Evolutionary conservation across 2,888 invertebrate genomes (phyloP), one percentile per base, ranked within the genome.

Genomic region (Napeogenes inachia): DNA sequence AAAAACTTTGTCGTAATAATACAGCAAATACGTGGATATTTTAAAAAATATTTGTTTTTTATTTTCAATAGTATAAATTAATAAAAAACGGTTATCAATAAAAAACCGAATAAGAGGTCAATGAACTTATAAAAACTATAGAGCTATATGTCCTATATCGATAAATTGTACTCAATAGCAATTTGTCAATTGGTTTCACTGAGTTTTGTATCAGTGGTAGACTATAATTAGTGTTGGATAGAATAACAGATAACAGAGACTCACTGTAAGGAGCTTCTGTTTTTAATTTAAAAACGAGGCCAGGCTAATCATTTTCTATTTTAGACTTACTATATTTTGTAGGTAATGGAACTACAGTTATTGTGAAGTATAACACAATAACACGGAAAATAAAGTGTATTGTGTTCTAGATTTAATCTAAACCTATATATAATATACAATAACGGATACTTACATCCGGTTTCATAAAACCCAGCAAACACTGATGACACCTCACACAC

Each of bases 111-210:
- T 0, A 21, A 21, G 30, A 50, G 21, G 50, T 50, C 50, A n/a
- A 8, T 50, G 50, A 30, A 21, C 50, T 30, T 12, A 21, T 42
- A 50, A 50, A 47, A 50, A 50, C 50, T 50, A 50, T 30, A n/a
- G 30, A 30, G 50, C 30, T 50, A 42, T 50, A 30, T 50, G 50
- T 50, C 50, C 50, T 50, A 50, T 30, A 50, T 50, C 8, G 6
- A 10, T 12, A 21, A 47, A 10, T 10, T 30, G 50, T 50, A 30
- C 30, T 50, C 4, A 5, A 73, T 70, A 75, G 75, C 73, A 80
- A 82, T 84, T 81, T 76, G 71, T 63, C 57, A 73, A 78, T 82
- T 74, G 77, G 77, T 81, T 80, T 76, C 70, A 71, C 73, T 71
- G 76, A 78, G 74, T 71, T 75, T 67, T 62, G 73, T 71, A 69